Evolutionary conservation across 2,888 invertebrate genomes (phyloP), one percentile per base, ranked within the genome.

Genomic region (Phortica magna): DNA sequence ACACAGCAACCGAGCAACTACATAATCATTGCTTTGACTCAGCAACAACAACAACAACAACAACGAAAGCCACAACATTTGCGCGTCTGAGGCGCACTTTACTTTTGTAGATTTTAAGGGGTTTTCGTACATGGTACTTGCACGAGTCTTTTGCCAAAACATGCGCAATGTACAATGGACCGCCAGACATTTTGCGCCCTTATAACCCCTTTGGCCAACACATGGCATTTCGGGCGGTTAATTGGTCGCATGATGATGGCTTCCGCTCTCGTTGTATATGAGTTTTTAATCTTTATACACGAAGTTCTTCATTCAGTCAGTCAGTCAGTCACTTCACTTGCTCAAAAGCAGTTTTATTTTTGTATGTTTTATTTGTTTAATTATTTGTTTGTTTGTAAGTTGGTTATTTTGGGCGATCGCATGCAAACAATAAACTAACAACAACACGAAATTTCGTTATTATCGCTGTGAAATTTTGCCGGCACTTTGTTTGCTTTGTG

Each of bases 231-330:
- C 12, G 53, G 12, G 53, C n/a, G 41, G 57, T 77, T 81, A 81
- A 79, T 81, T 81, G 81, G 75, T 77, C 76, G 77, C 76, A 72
- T 78, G 76, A 75, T 77, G 77, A 78, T 75, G 77, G 77, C 77
- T 80, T 81, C 78, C 79, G 78, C 77, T 77, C 77, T 76, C 9
- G 31, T 77, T 79, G 76, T 71, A 71, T 48, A 71, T 48, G 71
- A 53, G 31, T 71, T 71, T 68, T 31, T 55, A 14, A 71, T 53
- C 55, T 48, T n/a, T 68, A 17, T 68, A 59, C 19, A 59, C 53
- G 2, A 53, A 14, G n/a, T 4, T 31, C 31, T 2, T 31, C 31
- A 31, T 0, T 31, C 31, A 31, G 1, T 31, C 31, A 31, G 31
- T 31, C 31, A 31, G 31, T 31, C 31, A 31, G 31, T 31, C 31